Conservation (phyloP, 2,888 invertebrate species). For the Caenorhabditis doughertyi region DNA sequence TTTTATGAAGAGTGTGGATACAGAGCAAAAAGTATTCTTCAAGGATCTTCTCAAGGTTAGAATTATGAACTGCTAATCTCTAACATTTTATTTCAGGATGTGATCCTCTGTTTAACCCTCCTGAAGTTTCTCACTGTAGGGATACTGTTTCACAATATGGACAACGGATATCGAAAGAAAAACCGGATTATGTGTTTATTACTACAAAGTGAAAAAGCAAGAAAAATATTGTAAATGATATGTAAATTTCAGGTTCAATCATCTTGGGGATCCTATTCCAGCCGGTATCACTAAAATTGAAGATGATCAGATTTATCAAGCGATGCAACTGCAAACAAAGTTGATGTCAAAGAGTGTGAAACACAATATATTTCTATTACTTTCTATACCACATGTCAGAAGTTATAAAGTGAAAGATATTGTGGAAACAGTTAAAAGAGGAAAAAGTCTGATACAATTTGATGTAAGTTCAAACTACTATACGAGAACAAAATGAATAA, state of each 20-base stretch:
- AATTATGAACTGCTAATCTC: not conserved
- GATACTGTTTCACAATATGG: not conserved
- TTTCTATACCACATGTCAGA: not conserved
- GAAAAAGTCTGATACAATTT: not conserved
- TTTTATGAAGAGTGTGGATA: constrained; percentile 5
- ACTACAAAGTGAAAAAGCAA: not conserved
- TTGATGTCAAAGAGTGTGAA: not conserved
- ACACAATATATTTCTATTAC: not conserved
- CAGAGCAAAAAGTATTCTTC: not conserved
- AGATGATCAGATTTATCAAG: constrained; percentile 2
- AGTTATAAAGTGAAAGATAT: not conserved
- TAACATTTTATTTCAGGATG: not conserved
- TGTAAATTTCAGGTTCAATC: not conserved
- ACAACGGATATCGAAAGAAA: not conserved
- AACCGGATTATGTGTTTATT: not conserved
- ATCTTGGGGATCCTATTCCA: not conserved
- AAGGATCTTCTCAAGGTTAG: not conserved
- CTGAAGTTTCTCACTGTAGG: not conserved
- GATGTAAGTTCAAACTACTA: not conserved
- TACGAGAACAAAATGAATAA: not conserved
- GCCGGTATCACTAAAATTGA: not conserved
- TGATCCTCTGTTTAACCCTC: not conserved
- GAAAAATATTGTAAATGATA: too few species aligned
- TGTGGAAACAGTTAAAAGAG: not conserved
- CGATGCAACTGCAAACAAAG: not conserved